Evolutionary conservation across 2,113 vertebrate genomes (phyloP), one percentile per base, ranked within the genome.

Genomic region (Sardina pilchardus): DNA sequence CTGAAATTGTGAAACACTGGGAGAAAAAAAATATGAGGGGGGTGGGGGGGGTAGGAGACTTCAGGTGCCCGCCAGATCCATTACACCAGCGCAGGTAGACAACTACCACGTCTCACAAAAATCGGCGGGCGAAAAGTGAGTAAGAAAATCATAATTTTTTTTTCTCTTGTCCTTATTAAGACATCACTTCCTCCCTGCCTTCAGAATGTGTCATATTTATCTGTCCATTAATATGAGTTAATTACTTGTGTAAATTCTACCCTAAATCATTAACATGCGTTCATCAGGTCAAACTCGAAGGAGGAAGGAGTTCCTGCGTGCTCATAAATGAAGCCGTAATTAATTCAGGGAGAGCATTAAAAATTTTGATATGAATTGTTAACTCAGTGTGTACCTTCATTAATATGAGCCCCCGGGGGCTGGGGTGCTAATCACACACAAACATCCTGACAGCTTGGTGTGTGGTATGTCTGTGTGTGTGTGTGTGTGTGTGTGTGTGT

Each of bases 281-380:
- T 85, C 75, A 36, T 84, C 85, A 82, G 87, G 89, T 90, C 83
- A 88, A 83, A 83, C 59, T 78, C 82, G 85, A 78, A 85, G 83
- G 87, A 82, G 83, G 78, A 24, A 82, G 86, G 71, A 36, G 71
- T 36, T 44, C 48, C 45, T 81, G 53, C 56, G 48, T 78, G 59
- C 14, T 59, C 84, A 81, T 85, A 85, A 90, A 85, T 85, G 83
- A 87, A 87, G 82, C 85, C 85, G 67, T 90, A 90, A 90, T 90
- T 90, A 85, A 90, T 88, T 88, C 87, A 87, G 85, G 67, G 36
- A 47, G 50, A 59, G 85, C 88, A 85, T 88, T 88, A 82, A 1
- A 78, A 90, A 83, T 85, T 85, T 87, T 87, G 87, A 86, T 87
- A 87, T 85, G 85, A 90, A 87, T 85, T 90, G 87, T 85, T 88